A percentile compares a stretch with the other conserved stretches of the same genome.
Evolutionary conservation across 2,797 vertebrate genomes (phyloP).

Genomic region (Glossophaga mutica): DNA sequence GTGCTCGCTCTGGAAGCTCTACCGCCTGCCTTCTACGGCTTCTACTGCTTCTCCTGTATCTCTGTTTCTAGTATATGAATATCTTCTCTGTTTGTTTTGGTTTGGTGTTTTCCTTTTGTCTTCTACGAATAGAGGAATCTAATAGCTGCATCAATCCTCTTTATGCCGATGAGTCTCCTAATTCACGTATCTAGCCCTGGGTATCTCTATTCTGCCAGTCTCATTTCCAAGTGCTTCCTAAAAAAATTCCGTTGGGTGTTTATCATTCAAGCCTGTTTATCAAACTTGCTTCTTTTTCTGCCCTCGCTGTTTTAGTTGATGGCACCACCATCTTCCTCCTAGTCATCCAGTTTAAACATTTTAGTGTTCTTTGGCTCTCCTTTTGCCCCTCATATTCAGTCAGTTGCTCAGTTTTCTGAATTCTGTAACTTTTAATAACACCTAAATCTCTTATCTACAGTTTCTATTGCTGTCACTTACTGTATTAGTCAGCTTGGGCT

Average conservation of each 20-base stretch:
- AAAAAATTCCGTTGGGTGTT: not conserved
- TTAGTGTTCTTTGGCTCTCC: not conserved
- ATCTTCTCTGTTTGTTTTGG: not conserved
- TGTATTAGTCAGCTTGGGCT: not conserved
- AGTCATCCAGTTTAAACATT: not conserved
- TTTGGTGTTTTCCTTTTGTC: not conserved
- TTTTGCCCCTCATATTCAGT: not conserved
- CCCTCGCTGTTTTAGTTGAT: not conserved
- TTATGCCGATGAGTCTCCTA: not conserved
- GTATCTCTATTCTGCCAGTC: not conserved
- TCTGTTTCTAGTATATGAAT: not conserved
- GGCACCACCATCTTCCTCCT: not conserved
- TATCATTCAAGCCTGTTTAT: not conserved
- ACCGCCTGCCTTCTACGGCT: not conserved
- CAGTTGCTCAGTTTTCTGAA: not conserved
- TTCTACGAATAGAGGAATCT: conserved; percentile 24
- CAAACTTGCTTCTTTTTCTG: not conserved
- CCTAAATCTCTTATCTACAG: not conserved
- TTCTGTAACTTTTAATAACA: not conserved
- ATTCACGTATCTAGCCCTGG: not conserved
- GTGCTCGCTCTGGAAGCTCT: not conserved
- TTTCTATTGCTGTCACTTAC: not conserved
- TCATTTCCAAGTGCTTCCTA: conserved; percentile 18
- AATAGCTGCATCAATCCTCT: not conserved
- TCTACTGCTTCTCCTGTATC: not conserved